Conservation (phyloP, 1,140 invertebrate species). For the Sogatella furcifera region DNA sequence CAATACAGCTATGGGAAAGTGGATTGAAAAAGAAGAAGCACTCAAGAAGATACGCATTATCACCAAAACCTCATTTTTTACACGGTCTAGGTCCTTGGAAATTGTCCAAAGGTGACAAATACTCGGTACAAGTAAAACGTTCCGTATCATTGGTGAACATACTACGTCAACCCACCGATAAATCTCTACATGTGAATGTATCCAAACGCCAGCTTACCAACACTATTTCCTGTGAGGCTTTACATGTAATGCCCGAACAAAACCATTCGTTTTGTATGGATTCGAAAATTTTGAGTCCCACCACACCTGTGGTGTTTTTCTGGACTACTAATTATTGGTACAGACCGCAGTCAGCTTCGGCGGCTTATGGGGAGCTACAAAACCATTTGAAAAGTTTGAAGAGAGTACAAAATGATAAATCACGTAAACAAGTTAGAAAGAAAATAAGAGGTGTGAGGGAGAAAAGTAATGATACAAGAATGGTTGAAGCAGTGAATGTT, state of each 20-base stretch:
- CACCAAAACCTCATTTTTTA: constrained; percentile 34
- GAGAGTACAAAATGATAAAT: too few relatives aligned
- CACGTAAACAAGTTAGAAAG: too few relatives aligned
- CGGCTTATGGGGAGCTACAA: constrained; percentile 34
- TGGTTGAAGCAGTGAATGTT: too few relatives aligned
- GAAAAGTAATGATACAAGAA: too few relatives aligned
- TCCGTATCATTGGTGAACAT: not conserved
- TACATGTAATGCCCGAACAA: not conserved
- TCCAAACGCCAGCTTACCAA: constrained; percentile 33
- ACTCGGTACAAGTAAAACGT: not conserved
- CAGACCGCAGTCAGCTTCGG: constrained; percentile 34
- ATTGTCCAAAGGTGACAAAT: not conserved
- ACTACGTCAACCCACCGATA: constrained; percentile 18
- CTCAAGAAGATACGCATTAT: constrained; percentile 34
- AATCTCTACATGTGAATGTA: constrained; percentile 32
- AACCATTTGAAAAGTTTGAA: constrained; percentile 23
- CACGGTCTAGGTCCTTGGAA: constrained; percentile 38
- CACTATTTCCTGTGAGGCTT: not conserved
- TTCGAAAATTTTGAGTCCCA: too few relatives aligned
- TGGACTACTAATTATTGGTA: constrained; percentile 47
- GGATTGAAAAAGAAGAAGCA: constrained; percentile 18
- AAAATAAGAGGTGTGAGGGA: too few relatives aligned
- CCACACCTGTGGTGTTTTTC: constrained; percentile 32
- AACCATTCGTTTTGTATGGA: not conserved
- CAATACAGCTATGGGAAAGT: too few relatives aligned